Base-by-base conservation (phyloP, 2,888 invertebrate genomes). In the Sabatieria punctata region DNA sequence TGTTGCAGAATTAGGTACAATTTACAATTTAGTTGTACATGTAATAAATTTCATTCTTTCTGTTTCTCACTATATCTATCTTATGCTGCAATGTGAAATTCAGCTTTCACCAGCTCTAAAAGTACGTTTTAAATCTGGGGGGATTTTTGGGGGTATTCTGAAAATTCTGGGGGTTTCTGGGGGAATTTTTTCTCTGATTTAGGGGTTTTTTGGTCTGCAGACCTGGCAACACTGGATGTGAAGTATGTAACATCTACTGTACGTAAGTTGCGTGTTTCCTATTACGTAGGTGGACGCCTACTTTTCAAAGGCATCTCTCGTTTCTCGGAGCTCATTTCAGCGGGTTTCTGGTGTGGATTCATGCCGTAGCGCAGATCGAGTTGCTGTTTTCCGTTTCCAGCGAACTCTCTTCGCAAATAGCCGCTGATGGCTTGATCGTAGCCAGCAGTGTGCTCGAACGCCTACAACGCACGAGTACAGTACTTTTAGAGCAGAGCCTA, bases 331-430 rank as follows among this genome's bases (percentile, higher is more conserved):
- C 77, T 91, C 4, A 93, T 71, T 63, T 89, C 89, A 0, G 91
- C 91, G 1, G 89, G 89, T 65, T 85, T 86, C 65, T 95, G 95
- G 65, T 95, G 95, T 0, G 95, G 95, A 70, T 95, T 95, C 85
- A 91, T 91, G 55, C 74, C 95, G 68, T 97, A 95, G 59, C 91
- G 76, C 40, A 93, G 71, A 1, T 82, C 78, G 43, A 91, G 63
- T 64, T 88, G 88, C 11, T 21, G 38, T 38, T 8, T 21, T 33
- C 13, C 33, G 38, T n/a, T 19, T 19, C 19, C 38, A 1, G 83
- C 80, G 67, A 83, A 93, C 65, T 88, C 79, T 63, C 82, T 82
- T 13, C 93, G 79, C 73, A 93, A 91, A 65, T 86, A 95, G 65
- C 91, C 84, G 0, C 89, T 81, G 57, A 97, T 95, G 35, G 86